A percentile compares a stretch with the other conserved stretches of the same genome.
phyloP scores from a whole-genome alignment of 2,888 invertebrate species.

The Synergus gifuensis region DNA sequence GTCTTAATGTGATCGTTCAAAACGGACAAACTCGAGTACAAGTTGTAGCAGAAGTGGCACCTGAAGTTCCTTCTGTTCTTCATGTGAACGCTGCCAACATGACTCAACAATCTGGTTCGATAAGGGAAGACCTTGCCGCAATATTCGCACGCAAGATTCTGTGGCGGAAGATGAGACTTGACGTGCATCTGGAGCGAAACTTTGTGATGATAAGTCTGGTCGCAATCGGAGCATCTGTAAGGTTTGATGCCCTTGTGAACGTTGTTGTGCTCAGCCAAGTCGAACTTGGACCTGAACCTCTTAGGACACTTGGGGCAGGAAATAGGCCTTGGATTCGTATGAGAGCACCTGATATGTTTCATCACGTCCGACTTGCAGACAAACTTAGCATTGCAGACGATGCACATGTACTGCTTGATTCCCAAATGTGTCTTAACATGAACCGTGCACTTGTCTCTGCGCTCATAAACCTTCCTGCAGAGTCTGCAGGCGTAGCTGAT shows the following conservation, averaged over 20 bases:
- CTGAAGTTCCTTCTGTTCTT: constrained; percentile 75
- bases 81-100: constrained; percentile 75
- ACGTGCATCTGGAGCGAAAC: constrained; percentile 76
- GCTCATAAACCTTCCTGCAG: constrained; percentile 74
- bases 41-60: constrained; percentile 75
- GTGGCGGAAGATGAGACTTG: constrained; percentile 75
- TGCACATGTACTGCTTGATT: constrained; percentile 74
- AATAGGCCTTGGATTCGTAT: constrained; percentile 75
- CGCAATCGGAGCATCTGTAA: constrained; percentile 73
- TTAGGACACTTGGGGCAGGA: constrained; percentile 76
- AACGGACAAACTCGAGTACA: constrained; percentile 74
- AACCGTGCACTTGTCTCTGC: constrained; percentile 75
- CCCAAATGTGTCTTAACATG: constrained; percentile 76
- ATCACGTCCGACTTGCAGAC: constrained; percentile 76
- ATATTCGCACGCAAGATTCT: constrained; percentile 75
- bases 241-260: constrained; percentile 75
- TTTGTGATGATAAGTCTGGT: constrained; percentile 75
- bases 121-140: constrained; percentile 76
- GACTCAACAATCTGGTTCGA: constrained; percentile 74
- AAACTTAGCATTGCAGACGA: constrained; percentile 74
- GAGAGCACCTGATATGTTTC: constrained; percentile 76
- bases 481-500: constrained; percentile 73
- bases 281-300: constrained; percentile 75
- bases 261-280: constrained; percentile 75
- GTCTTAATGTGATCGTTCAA: constrained; percentile 75